Evolutionary conservation across 37 sponge, comb jelly and placozoan genomes (phyloP), one percentile per base, ranked within the genome.

Genomic region (Tethya wilhelma): DNA sequence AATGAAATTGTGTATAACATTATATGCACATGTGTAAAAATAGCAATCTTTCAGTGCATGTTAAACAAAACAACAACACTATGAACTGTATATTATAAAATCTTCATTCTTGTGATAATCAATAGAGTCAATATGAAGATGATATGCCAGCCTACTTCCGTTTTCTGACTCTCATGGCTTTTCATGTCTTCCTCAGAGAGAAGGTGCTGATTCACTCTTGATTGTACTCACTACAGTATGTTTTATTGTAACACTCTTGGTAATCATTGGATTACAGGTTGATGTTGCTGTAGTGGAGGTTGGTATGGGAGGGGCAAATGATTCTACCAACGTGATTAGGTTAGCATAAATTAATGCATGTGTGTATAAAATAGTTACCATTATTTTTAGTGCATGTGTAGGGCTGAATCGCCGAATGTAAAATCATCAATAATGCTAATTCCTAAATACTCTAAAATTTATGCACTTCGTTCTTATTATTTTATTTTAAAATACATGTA

Each of bases 231-330:
- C 31, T 32, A 2, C 1, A 34, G 66, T 30, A 30, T 65, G 11
- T 2, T 34, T 49, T 6, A 2, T 20, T 30, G 37, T 9, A 29
- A 1, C 11, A 5, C 36, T 29, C 25, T 34, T 36, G 37, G 17
- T 36, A 34, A 22, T 25, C 17, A 11, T 43, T 43, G 2, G 63
- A 22, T 4, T 75, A 25, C 80, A 93, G 89, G 91, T 93, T 45
- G 99, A 98, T 71, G 99, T 96, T 56, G 92, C 96, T 33, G 80
- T 98, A 39, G 53, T 98, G 38, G 99, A 98, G 69, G 99, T 98
- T 34, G 99, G 99, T 12, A 91, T 98, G 46, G 99, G 99, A 56
- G 99, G 99, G 22, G 66, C 81, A 44, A 89, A 84, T 55, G 96
- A 96, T 76, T 80, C 87, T 58, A 98, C 99, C 17, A 98, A 98